Base-by-base conservation (phyloP, 2,888 invertebrate species). In the Patella depressa region DNA sequence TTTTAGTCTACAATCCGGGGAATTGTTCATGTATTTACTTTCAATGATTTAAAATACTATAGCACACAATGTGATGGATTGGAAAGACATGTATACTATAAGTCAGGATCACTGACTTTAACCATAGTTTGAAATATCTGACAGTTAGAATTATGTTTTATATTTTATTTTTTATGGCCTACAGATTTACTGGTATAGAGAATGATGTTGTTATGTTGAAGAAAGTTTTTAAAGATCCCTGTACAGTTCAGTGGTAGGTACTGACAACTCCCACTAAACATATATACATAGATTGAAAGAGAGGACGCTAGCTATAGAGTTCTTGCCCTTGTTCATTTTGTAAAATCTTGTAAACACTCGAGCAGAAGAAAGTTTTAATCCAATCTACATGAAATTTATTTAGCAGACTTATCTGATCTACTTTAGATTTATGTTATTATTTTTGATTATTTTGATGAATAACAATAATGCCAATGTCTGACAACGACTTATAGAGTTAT, bases 161-260 rank as follows among this genome's bases (percentile, higher is more conserved):
- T 45, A 9, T 1, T 45, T 9, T 45, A 45, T 1, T 45, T 14
- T 34, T 71, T 77, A 71, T 69, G 75, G 45, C 54, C 85, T 86
- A 53, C 84, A 90, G 90, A 81, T 90, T 89, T 79, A 87, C 87
- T 85, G 87, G 88, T 34, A 82, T 89, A 75, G 90, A 90, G 59
- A 89, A 86, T 84, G 89, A 90, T 80, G 85, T 90, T 59, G 90
- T 90, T 45, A 84, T 89, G 24, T 74, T 90, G 73, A 87, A 87
- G 77, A 88, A 88, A 80, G 77, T 85, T 14, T 83, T 83, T 53
- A 79, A 85, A 53, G 81, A 84, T 69, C 84, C 85, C 53, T 82
- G 82, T 54, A 75, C 78, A 17, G 75, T 85, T 17, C 84, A 87
- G 75, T 85, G 88, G 88, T 88, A 80, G 72, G 80, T 45, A 45